phyloP scores from a whole-genome alignment of 2,113 vertebrate species.

The Toxostoma redivivum region DNA sequence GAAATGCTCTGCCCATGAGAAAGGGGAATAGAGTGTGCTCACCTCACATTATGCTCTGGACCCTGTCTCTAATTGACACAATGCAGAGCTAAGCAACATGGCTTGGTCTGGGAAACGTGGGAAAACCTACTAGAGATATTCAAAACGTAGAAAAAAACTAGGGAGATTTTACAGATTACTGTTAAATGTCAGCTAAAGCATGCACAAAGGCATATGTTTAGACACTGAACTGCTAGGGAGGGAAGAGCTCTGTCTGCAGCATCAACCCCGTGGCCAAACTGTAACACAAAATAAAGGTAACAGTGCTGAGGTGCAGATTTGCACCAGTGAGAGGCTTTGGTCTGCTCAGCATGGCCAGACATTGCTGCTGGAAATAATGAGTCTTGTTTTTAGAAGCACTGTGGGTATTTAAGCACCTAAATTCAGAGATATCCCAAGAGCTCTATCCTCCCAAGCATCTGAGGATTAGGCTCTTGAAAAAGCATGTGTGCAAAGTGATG shows the following conservation, averaged over 20 bases:
- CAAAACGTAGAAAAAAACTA: neutral
- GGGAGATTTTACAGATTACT: neutral
- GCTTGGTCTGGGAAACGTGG: neutral
- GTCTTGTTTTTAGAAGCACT: neutral
- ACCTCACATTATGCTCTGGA: neutral
- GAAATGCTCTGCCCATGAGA: neutral
- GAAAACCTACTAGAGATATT: neutral
- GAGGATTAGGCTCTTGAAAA: neutral
- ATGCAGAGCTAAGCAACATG: neutral
- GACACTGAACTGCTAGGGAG: neutral
- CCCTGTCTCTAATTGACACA: neutral
- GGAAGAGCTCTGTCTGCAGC: neutral
- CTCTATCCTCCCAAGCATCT: neutral
- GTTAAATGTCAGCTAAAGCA: neutral
- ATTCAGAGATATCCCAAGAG: neutral
- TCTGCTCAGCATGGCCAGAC: neutral
- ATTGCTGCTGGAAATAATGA: neutral
- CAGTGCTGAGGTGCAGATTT: neutral
- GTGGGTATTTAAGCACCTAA: neutral
- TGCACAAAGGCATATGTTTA: neutral
- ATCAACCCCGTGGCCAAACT: neutral
- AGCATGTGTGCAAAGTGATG: neutral
- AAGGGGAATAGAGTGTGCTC: neutral
- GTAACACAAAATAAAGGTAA: neutral
- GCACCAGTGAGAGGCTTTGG: neutral